Evolutionary conservation across 2,797 vertebrate genomes (phyloP).

Genomic region (Coreius guichenoti): DNA sequence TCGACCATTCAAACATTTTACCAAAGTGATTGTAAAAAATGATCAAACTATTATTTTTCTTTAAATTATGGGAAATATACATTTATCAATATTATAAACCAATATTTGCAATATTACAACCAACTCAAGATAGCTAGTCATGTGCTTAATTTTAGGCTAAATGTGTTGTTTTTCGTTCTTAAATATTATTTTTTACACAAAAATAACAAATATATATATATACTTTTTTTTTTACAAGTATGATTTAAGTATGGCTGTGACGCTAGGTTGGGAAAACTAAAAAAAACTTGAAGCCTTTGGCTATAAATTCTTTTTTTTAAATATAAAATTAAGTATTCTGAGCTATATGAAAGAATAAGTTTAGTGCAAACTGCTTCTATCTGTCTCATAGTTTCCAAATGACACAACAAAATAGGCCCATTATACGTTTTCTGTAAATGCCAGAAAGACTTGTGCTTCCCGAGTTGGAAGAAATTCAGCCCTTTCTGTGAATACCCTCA

Average conservation of each 20-base stretch:
- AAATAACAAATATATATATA: too few relatives aligned
- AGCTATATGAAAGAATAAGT: neutral
- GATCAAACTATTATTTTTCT: neutral
- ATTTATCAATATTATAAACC: neutral
- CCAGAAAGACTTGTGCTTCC: slow-evolving; percentile 16
- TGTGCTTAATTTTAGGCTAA: neutral
- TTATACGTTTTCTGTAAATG: slow-evolving; percentile 8
- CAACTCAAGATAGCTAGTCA: neutral
- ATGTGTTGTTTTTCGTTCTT: neutral
- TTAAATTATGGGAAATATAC: neutral
- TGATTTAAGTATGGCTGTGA: neutral
- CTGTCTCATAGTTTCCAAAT: neutral
- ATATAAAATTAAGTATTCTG: neutral
- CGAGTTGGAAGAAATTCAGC: neutral
- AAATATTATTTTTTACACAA: neutral
- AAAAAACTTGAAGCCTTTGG: neutral
- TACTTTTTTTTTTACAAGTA: too few relatives aligned
- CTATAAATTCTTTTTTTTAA: neutral
- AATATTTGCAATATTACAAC: neutral
- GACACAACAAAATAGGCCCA: neutral
- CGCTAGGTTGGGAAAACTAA: neutral
- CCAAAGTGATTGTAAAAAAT: neutral
- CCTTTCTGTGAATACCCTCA: slow-evolving; percentile 17
- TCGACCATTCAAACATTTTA: neutral
- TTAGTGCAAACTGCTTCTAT: neutral